Percentiles rank a stretch among this genome's conserved stretches.
Evolutionary conservation across 2,113 vertebrate species (phyloP).

Genomic region (Pedetes capensis): DNA sequence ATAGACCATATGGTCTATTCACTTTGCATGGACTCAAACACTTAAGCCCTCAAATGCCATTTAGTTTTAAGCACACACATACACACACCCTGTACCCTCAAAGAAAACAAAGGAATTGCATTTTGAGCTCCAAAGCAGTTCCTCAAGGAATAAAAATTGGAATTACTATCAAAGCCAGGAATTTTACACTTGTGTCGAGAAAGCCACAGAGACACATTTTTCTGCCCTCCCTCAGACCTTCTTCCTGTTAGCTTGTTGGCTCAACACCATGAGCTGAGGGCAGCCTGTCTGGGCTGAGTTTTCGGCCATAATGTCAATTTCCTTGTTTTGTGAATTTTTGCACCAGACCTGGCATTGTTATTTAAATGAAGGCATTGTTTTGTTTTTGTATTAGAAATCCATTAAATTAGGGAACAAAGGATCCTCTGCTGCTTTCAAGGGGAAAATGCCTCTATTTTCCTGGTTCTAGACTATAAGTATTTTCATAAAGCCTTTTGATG

Average conservation of each 20-base stretch:
- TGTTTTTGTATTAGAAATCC: slow-evolving; percentile 60
- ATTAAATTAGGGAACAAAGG: slow-evolving; percentile 77
- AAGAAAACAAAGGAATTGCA: slow-evolving; percentile 81
- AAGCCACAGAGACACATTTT: slow-evolving; percentile 61
- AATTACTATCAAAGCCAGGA: slow-evolving; percentile 76
- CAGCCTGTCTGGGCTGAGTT: slow-evolving; percentile 67
- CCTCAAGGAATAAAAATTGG: slow-evolving; percentile 79
- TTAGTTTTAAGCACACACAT: slow-evolving; percentile 47
- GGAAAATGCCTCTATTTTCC: slow-evolving; percentile 57
- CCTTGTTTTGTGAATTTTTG: slow-evolving; percentile 63
- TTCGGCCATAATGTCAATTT: slow-evolving; percentile 74
- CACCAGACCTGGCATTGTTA: slow-evolving; percentile 71
- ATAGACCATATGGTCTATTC: slow-evolving; percentile 84
- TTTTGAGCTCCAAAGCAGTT: slow-evolving; percentile 74
- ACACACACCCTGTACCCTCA: not conserved
- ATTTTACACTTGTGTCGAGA: slow-evolving; percentile 78
- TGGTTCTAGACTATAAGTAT: not conserved
- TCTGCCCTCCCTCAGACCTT: slow-evolving; percentile 16
- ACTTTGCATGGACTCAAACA: slow-evolving; percentile 81
- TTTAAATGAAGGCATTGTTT: slow-evolving; percentile 73
- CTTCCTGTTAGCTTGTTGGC: slow-evolving; percentile 73
- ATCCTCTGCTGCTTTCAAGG: slow-evolving; percentile 43
- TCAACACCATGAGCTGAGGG: slow-evolving; percentile 68
- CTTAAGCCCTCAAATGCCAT: slow-evolving; percentile 82
- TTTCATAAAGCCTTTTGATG: not conserved